Evolutionary conservation across 2,797 vertebrate species (phyloP), one percentile per base, ranked within the genome.

Genomic region (Sebastes hopkinsi): DNA sequence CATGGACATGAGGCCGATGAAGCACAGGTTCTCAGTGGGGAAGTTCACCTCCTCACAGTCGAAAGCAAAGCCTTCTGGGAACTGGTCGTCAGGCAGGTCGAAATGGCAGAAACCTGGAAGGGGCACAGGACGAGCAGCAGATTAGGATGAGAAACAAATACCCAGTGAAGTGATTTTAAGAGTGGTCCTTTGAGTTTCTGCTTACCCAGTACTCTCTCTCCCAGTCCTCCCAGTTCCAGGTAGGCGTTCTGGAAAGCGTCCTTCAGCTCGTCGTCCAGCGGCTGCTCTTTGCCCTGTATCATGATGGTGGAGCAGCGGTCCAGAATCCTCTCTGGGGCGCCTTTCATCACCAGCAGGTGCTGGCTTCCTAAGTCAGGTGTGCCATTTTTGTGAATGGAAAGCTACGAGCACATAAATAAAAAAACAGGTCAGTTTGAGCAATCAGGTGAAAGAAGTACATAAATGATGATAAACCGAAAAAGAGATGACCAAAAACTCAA

Each of bases 271-370:
- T 98, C 97, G 3, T 98, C 97, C 83, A 99, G 92, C 0, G 95
- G 93, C 82, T 97, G 96, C 85, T 97, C 97, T 88, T 97, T 98
- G 79, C 98, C 98, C 1, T 98, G 97, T 4, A 98, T 94, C 80
- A 99, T 89, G 86, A 99, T 99, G 46, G 95, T 96, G 90, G 95
- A 95, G 92, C 98, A 98, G 34, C 98, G 96, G 93, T 99, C 98
- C 91, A 99, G 85, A 72, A 99, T 98, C 82, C 98, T 95, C 81
- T 99, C 98, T 0, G 97, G 97, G 25, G 98, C 97, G 0, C 97
- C 98, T 89, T 99, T 99, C 98, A 99, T 99, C 81, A 99, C 98
- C 89, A 99, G 92, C 81, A 99, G 92, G 89, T 98, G 96, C 50
- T 95, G 96, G n/a, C 96, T 89, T 38, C 97, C 97, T 1, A 87